These are phyloP conservation scores for Macquaria ambigua DNA, from an alignment of 2,113 vertebrate genomes.

Conservation along the genomic window DNA sequence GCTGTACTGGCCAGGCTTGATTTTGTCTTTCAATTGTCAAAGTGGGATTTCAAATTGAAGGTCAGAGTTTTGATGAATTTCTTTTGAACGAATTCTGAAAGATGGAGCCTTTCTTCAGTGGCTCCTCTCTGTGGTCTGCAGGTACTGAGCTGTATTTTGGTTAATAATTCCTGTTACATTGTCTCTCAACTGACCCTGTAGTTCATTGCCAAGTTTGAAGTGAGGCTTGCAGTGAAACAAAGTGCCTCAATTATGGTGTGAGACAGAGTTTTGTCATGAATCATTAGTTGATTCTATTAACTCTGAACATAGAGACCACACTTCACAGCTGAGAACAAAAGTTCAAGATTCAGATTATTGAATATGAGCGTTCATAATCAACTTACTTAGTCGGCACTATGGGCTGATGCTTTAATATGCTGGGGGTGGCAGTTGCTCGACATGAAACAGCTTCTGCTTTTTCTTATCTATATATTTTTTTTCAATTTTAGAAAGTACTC, in stretches of 20 bases:
- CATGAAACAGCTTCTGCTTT: background rate
- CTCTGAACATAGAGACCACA: background rate
- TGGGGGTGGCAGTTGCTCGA: background rate
- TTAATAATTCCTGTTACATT: constrained; percentile 11
- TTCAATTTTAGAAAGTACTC: too few relatives aligned
- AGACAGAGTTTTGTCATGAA: background rate
- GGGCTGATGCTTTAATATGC: background rate
- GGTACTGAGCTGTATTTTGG: background rate
- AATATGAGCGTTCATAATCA: constrained; percentile 13
- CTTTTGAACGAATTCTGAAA: constrained; percentile 31
- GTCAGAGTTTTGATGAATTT: constrained; percentile 50
- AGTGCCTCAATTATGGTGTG: background rate
- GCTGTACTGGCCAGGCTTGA: background rate
- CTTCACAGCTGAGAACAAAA: background rate
- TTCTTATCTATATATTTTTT: background rate
- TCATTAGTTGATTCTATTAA: constrained; percentile 16
- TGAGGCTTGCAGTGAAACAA: background rate
- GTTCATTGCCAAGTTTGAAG: constrained; percentile 40
- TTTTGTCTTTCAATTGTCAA: constrained; percentile 35
- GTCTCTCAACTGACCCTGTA: constrained; percentile 7
- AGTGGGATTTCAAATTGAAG: constrained; percentile 30
- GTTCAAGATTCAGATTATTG: constrained; percentile 1
- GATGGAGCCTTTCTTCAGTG: constrained; percentile 11
- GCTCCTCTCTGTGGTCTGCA: background rate
- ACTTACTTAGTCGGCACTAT: background rate